A percentile compares a stretch with the other conserved stretches of the same genome.
phyloP scores from a whole-genome alignment of 2,888 invertebrate genomes.

The Gymnocheta viridis region DNA sequence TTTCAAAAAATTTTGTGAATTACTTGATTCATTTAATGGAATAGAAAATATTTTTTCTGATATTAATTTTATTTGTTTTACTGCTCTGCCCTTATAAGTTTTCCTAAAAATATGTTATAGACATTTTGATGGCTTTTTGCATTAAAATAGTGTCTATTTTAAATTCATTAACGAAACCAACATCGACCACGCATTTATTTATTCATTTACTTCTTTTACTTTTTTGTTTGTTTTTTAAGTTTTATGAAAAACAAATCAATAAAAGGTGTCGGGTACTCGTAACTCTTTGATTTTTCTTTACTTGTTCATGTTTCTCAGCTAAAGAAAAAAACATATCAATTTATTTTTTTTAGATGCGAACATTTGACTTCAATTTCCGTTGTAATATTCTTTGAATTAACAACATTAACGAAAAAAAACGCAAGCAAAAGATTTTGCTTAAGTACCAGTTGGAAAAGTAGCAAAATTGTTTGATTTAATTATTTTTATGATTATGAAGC shows the following conservation, averaged over 20 bases:
- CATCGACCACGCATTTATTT: conserved; percentile 17
- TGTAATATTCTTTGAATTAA: conserved; percentile 58
- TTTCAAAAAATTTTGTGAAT: no score
- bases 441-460: background rate
- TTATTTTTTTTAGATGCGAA: conserved; percentile 19
- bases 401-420: conserved; percentile 18
- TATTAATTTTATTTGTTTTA: no score
- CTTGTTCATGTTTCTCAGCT: conserved; percentile 1
- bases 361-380: conserved; percentile 27
- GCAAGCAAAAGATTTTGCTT: background rate
- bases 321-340: conserved; percentile 2
- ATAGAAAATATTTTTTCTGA: no score
- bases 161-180: conserved; percentile 1
- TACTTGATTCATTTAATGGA: no score
- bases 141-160: background rate
- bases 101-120: no score
- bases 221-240: background rate
- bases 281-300: conserved; percentile 8
- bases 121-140: no score
- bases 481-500: no score
- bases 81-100: no score
- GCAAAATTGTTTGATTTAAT: no score
- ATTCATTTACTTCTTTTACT: conserved; percentile 1
- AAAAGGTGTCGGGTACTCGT: conserved; percentile 11
- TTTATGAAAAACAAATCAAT: conserved; percentile 1